Conservation (phyloP, 1,140 invertebrate genomes). For the Euglossa dilemma region DNA sequence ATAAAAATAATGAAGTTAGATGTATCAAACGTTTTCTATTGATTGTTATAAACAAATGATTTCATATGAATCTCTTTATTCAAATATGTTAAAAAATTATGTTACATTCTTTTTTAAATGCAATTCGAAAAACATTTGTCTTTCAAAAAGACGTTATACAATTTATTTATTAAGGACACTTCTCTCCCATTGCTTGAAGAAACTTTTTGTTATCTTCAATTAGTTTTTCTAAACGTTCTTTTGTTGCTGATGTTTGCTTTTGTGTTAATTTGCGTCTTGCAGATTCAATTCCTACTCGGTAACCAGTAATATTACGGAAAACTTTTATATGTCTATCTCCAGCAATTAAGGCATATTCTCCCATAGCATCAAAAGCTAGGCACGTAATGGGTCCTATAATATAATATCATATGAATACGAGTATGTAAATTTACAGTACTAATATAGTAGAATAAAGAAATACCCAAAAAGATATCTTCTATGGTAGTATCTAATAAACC, state of each 20-base stretch:
- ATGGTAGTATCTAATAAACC: conserved; percentile 86
- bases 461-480: conserved; percentile 85
- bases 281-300: conserved; percentile 86
- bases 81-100: conserved; percentile 52
- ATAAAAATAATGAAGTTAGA: conserved; percentile 13
- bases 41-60: conserved; percentile 19
- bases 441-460: neutral
- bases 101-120: conserved; percentile 32
- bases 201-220: conserved; percentile 86
- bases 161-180: conserved; percentile 50
- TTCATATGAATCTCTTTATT: conserved; percentile 46
- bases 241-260: conserved; percentile 86
- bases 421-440: neutral
- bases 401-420: conserved; percentile 42
- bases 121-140: neutral
- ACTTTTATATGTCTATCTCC: conserved; percentile 91
- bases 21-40: neutral
- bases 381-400: conserved; percentile 86
- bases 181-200: conserved; percentile 81
- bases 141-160: neutral
- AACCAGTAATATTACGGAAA: conserved; percentile 92
- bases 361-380: conserved; percentile 88
- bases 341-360: conserved; percentile 88
- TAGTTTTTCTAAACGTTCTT: conserved; percentile 88
- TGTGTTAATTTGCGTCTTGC: conserved; percentile 86